phyloP scores from a whole-genome alignment of 2,797 vertebrate species.

The Gobio occitaniae region DNA sequence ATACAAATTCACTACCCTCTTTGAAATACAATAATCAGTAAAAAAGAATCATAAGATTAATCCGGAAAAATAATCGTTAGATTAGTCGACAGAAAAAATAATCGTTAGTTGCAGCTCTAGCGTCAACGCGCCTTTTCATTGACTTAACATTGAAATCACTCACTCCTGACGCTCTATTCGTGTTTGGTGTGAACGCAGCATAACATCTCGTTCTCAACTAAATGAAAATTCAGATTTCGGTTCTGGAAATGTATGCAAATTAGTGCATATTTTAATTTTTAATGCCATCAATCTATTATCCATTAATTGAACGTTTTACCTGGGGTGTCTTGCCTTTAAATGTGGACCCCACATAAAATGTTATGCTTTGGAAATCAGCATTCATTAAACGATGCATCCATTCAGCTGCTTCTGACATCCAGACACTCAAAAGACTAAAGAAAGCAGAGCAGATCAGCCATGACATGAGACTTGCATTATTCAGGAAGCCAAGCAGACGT shows the following conservation, averaged over 20 bases:
- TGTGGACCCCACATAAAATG: background rate
- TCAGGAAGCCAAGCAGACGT: slow-evolving; percentile 35
- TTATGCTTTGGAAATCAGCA: background rate
- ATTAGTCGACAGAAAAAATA: no score
- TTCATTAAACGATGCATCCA: background rate
- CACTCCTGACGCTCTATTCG: no score
- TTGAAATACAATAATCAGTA: no score
- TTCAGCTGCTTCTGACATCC: background rate
- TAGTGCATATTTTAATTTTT: background rate
- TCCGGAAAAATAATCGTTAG: no score
- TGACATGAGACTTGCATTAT: slow-evolving; percentile 49
- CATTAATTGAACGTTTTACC: background rate
- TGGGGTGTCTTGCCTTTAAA: background rate
- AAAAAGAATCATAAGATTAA: no score
- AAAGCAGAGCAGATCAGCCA: slow-evolving; percentile 23
- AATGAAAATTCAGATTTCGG: background rate
- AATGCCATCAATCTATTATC: background rate
- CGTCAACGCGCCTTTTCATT: no score
- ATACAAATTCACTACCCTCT: no score
- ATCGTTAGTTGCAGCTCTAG: no score
- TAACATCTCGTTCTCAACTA: background rate
- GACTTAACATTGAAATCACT: no score
- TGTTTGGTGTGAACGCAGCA: no score
- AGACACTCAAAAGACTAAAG: background rate
- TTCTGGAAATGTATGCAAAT: background rate